Conservation (phyloP, 2,113 vertebrate genomes). For the Saccopteryx bilineata region DNA sequence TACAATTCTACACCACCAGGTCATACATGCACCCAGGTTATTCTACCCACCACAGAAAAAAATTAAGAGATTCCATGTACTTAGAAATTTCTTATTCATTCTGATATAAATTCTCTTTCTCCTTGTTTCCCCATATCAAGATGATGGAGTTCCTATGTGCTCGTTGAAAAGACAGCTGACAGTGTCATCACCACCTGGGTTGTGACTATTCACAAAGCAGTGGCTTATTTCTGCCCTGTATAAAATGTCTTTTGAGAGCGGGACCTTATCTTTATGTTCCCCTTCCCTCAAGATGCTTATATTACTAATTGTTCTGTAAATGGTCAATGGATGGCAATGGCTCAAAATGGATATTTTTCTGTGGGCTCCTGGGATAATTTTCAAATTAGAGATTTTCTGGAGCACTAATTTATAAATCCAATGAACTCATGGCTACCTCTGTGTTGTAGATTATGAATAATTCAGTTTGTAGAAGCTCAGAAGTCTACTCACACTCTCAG, state of each 20-base stretch:
- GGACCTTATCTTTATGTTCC: neutral
- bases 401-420: neutral
- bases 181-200: too few species aligned
- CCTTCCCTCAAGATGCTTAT: neutral
- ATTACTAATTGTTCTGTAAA: neutral
- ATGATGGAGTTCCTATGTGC: neutral
- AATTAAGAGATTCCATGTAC: neutral
- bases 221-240: neutral
- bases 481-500: neutral
- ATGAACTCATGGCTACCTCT: neutral
- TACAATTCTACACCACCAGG: neutral
- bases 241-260: neutral
- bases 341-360: neutral
- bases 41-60: neutral
- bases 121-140: neutral
- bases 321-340: neutral
- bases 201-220: neutral
- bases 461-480: neutral
- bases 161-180: neutral
- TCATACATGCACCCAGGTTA: neutral
- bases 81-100: neutral
- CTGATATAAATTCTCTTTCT: neutral
- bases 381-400: neutral
- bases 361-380: neutral
- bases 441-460: neutral